These are phyloP conservation scores for Ormyrus rosae DNA, from an alignment of 2,888 invertebrate species.

Conservation along the genomic window DNA sequence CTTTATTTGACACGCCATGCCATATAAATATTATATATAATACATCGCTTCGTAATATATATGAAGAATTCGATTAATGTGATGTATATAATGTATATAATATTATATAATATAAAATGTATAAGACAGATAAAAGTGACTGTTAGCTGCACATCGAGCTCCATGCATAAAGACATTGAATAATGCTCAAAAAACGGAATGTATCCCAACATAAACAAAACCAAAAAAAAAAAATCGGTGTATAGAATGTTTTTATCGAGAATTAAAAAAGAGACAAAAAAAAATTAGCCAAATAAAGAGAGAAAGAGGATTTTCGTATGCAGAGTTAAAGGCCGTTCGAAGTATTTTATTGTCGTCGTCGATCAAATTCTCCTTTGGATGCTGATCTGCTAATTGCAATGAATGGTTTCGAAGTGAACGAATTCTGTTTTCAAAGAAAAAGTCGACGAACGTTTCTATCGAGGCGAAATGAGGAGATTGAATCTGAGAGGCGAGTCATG, in stretches of 20 bases:
- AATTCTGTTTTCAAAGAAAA: too few species aligned
- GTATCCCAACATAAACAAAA: slow-evolving; percentile 62
- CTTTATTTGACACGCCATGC: slow-evolving; percentile 36
- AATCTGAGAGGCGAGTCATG: too few species aligned
- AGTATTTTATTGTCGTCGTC: slow-evolving; percentile 35
- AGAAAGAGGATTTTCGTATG: slow-evolving; percentile 33
- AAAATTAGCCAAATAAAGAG: slow-evolving; percentile 31
- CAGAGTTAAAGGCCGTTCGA: slow-evolving; percentile 50
- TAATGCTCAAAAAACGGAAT: slow-evolving; percentile 68
- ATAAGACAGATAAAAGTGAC: slow-evolving; percentile 71
- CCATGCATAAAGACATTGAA: slow-evolving; percentile 75
- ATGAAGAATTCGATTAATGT: slow-evolving; percentile 48
- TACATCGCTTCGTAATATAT: slow-evolving; percentile 48
- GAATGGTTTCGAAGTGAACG: too few species aligned
- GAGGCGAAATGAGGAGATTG: too few species aligned
- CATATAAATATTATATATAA: slow-evolving; percentile 32
- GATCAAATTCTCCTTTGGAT: too few species aligned
- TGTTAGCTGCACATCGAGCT: slow-evolving; percentile 75
- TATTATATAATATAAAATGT: slow-evolving; percentile 61
- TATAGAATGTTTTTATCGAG: slow-evolving; percentile 48
- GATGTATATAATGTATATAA: slow-evolving; percentile 59
- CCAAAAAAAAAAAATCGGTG: slow-evolving; percentile 50
- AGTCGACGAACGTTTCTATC: too few species aligned
- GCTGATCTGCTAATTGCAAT: too few species aligned
- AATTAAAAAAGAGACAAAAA: slow-evolving; percentile 24